Evolutionary conservation across 2,113 vertebrate species (phyloP).

Genomic region (Planiliza haematocheilus): DNA sequence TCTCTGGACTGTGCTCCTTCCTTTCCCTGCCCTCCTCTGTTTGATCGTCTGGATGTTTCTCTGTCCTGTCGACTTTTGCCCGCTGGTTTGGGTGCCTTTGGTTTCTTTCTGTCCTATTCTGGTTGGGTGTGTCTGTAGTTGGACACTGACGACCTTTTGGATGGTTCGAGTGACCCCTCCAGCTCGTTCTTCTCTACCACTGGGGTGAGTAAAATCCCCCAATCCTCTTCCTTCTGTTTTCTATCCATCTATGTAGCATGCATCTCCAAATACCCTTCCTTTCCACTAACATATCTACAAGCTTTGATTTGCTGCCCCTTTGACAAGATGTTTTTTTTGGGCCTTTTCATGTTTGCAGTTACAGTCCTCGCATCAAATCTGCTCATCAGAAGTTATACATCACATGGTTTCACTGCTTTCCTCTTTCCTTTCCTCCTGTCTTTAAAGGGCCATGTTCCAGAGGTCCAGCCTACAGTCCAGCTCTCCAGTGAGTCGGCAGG

Average conservation of each 20-base stretch:
- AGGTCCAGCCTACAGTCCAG: slow-evolving; percentile 88
- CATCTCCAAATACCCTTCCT: slow-evolving; percentile 57
- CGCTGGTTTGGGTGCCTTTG: slow-evolving; percentile 75
- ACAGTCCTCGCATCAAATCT: neutral
- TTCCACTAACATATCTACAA: slow-evolving; percentile 72
- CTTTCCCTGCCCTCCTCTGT: slow-evolving; percentile 71
- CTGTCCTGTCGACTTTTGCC: slow-evolving; percentile 76
- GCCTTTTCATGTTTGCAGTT: slow-evolving; percentile 32
- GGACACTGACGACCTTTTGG: slow-evolving; percentile 93
- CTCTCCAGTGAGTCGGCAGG: slow-evolving; percentile 84
- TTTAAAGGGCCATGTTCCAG: slow-evolving; percentile 89
- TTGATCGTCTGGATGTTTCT: slow-evolving; percentile 72
- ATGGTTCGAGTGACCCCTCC: slow-evolving; percentile 91
- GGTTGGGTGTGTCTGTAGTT: slow-evolving; percentile 86
- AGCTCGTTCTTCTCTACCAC: slow-evolving; percentile 92
- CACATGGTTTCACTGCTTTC: slow-evolving; percentile 38
- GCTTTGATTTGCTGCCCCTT: slow-evolving; percentile 52
- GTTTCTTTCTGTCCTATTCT: slow-evolving; percentile 80
- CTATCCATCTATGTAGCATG: slow-evolving; percentile 74
- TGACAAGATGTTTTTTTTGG: slow-evolving; percentile 34
- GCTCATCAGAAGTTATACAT: neutral
- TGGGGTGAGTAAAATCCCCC: slow-evolving; percentile 88
- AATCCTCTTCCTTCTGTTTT: slow-evolving; percentile 63
- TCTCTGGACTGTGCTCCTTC: slow-evolving; percentile 71
- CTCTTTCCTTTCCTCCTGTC: slow-evolving; percentile 17